Conservation (phyloP, 2,797 vertebrate species). For the Loriculus beryllinus region DNA sequence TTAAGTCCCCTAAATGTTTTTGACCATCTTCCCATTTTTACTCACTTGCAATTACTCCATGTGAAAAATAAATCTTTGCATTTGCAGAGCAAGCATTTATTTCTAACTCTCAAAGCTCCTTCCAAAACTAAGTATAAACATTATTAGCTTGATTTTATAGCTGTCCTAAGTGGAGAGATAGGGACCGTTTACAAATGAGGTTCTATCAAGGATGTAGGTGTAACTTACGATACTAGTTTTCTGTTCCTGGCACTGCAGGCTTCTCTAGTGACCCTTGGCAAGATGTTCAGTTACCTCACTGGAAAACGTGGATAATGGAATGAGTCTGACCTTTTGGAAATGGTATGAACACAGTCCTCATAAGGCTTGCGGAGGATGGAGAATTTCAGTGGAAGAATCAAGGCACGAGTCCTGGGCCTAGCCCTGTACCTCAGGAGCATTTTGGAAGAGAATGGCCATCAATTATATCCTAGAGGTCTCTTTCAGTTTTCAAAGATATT, state of each 20-base stretch:
- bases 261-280: neutral
- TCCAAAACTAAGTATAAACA: slow-evolving; percentile 35
- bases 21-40: slow-evolving; percentile 19
- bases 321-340: neutral
- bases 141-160: slow-evolving; percentile 38
- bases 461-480: neutral
- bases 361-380: neutral
- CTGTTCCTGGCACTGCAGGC: neutral
- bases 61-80: slow-evolving; percentile 19
- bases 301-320: neutral
- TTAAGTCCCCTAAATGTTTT: slow-evolving; percentile 7
- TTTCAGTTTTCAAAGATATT: neutral
- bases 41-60: neutral
- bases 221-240: neutral
- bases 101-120: slow-evolving; percentile 12
- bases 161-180: neutral
- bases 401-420: neutral
- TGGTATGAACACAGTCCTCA: neutral
- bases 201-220: neutral
- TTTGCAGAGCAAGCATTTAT: slow-evolving; percentile 43
- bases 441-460: neutral
- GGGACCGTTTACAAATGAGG: slow-evolving; percentile 14
- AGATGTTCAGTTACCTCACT: neutral
- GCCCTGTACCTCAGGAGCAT: neutral
- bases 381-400: neutral